phyloP scores from a whole-genome alignment of 64 coral and sea anemone genomes.

The Dendrophyllia cribrosa region DNA sequence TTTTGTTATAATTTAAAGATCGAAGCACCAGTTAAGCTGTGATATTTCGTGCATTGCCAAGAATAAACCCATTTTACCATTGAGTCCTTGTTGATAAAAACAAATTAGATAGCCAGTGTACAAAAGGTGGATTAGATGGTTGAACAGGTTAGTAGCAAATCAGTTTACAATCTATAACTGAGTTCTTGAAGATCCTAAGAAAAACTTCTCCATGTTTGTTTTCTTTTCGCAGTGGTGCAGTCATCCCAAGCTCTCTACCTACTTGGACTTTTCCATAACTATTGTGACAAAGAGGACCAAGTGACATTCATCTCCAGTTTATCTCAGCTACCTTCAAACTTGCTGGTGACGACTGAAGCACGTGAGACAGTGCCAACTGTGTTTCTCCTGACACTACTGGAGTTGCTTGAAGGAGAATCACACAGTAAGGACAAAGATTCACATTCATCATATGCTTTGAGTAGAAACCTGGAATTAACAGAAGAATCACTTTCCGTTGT shows the following conservation, averaged over 20 bases:
- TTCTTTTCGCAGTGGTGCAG: neutral
- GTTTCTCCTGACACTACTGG: neutral
- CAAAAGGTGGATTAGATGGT: too few species aligned
- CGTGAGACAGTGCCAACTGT: neutral
- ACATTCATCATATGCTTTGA: neutral
- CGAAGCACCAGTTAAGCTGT: too few species aligned
- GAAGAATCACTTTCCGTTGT: neutral
- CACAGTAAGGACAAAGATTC: neutral
- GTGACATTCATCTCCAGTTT: constrained; percentile 6
- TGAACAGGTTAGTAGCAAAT: too few species aligned
- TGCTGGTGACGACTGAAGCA: constrained; percentile 3
- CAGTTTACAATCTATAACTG: too few species aligned
- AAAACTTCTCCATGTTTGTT: too few species aligned
- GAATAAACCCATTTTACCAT: too few species aligned
- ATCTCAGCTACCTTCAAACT: neutral
- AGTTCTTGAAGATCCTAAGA: too few species aligned
- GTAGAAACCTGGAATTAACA: neutral
- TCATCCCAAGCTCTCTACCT: constrained; percentile 41
- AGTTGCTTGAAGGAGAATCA: constrained; percentile 1
- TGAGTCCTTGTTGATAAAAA: too few species aligned
- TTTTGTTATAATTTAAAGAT: too few species aligned
- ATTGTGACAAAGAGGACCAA: constrained; percentile 24
- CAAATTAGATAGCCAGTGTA: too few species aligned
- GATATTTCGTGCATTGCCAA: too few species aligned
- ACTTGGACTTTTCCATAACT: constrained; percentile 37